Evolutionary conservation across 2,888 invertebrate genomes (phyloP).

Genomic region (Caenorhabditis auriculariae): DNA sequence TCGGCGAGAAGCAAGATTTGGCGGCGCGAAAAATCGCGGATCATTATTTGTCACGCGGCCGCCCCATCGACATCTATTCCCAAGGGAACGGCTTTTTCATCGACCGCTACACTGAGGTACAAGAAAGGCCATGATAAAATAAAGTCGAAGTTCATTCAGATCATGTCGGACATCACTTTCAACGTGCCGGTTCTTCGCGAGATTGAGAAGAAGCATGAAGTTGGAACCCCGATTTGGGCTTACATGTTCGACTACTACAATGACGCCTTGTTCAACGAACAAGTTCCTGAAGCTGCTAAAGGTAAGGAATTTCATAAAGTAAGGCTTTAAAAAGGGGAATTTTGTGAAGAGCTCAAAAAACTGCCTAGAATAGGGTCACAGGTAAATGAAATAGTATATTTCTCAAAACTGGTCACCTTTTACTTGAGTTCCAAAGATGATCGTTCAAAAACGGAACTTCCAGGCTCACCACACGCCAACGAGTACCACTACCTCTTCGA

Average conservation of each 20-base stretch:
- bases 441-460: not conserved
- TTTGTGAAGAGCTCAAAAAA: too few relatives aligned
- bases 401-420: too few relatives aligned
- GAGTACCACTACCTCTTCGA: constrained; percentile 40
- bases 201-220: constrained; percentile 12
- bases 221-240: constrained; percentile 15
- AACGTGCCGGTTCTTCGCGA: constrained; percentile 25
- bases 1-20: constrained; percentile 12
- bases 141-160: not conserved
- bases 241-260: constrained; percentile 30
- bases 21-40: constrained; percentile 10
- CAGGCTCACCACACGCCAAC: constrained; percentile 34
- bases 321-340: too few relatives aligned
- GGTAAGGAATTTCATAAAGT: too few relatives aligned
- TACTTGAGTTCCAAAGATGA: not conserved
- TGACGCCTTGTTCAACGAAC: constrained; percentile 16
- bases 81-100: constrained; percentile 10
- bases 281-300: constrained; percentile 16
- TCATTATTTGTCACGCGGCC: constrained; percentile 7
- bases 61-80: constrained; percentile 7
- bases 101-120: constrained; percentile 11
- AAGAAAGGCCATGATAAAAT: not conserved
- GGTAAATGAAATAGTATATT: too few relatives aligned
- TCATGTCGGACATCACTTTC: constrained; percentile 24
- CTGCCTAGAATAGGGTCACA: too few relatives aligned